A percentile compares a stretch with the other conserved stretches of the same genome.
These are phyloP conservation scores for Aquatica leii DNA, from an alignment of 2,888 invertebrate genomes.

Conservation along the genomic window DNA sequence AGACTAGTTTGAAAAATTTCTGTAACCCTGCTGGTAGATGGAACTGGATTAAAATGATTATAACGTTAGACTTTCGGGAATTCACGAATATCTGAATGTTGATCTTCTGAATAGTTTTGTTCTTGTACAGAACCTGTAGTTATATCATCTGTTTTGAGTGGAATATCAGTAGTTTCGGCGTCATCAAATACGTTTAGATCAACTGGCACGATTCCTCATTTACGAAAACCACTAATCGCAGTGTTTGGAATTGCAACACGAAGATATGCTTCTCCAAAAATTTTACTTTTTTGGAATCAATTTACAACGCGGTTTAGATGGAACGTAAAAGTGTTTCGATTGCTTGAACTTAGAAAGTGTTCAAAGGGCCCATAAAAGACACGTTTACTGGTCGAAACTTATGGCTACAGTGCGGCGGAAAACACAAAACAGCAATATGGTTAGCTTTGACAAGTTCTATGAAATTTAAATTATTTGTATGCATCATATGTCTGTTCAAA, in stretches of 20 bases:
- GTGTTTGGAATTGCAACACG: conserved; percentile 37
- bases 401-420: neutral
- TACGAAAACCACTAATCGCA: conserved; percentile 40
- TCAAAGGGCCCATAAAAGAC: conserved; percentile 43
- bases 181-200: conserved; percentile 28
- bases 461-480: neutral
- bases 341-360: conserved; percentile 44
- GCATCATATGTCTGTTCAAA: neutral
- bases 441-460: neutral
- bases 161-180: too few species aligned
- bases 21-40: too few species aligned
- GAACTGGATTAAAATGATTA: too few species aligned
- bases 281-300: conserved; percentile 39
- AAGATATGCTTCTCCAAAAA: conserved; percentile 43
- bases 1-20: too few species aligned
- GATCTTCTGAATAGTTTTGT: too few species aligned
- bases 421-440: neutral
- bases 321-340: conserved; percentile 32
- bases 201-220: conserved; percentile 33
- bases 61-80: too few species aligned
- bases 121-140: too few species aligned
- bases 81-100: too few species aligned
- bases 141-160: too few species aligned
- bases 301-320: conserved; percentile 44
- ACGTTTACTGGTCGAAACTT: conserved; percentile 27